Base-by-base conservation (phyloP, 2,888 invertebrate species). In the Laspeyria flexula region DNA sequence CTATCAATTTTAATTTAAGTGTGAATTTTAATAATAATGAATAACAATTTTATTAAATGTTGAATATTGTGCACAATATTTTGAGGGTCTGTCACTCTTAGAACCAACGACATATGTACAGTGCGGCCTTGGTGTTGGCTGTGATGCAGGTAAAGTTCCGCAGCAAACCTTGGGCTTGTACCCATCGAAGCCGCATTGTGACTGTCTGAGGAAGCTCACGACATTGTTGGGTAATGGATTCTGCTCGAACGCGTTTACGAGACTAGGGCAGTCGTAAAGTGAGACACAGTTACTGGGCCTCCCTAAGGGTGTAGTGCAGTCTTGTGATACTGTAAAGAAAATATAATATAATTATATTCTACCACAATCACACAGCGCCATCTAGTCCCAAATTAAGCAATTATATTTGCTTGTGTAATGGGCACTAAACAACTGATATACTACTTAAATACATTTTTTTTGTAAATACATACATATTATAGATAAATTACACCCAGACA, bases 131-230 rank as follows among this genome's bases (percentile, higher is more conserved):
- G 48, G 45, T 15, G 59, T 39, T 11, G 50, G 37, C 1, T 43
- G 23, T 35, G 44, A 43, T 1, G 65, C 53, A 6, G 64, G 84
- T 15, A 90, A 30, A 0, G 88, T 85, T 0, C 91, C 91, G 53
- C 94, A 94, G 74, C 94, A 94, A 0, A 94, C 94, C 15, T 74
- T 83, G 0, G 94, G 94, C 0, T 72, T 68, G 12, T 81, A 79
- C 0, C 88, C 92, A 0, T 85, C 79, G 60, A 93, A 93, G 0
- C 94, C 94, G 59, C 94, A 94, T 52, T 93, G 93, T 0, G 94
- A 94, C 51, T 83, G 75, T 37, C 87, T 83, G 16, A 94, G 74
- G 62, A 90, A 94, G 10, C 69, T 82, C 1, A 85, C 72, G 0
- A 90, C 70, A 0, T 73, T 60, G 5, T 65, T 74, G 0, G 83